Conservation (phyloP, 1,140 invertebrate genomes). For the Solen grandis region DNA sequence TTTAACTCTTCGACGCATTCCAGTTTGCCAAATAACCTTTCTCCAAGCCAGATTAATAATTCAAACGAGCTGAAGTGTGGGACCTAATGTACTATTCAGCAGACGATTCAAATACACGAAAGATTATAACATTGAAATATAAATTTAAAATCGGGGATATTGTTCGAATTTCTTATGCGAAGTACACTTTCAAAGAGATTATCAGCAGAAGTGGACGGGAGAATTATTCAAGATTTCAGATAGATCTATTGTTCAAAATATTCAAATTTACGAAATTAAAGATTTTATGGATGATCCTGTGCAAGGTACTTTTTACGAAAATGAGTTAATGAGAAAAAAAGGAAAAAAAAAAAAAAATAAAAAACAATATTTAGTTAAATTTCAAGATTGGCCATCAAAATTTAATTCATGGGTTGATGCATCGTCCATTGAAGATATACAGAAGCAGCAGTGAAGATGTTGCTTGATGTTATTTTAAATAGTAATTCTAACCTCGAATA, state of each 20-base stretch:
- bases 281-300: slow-evolving; percentile 33
- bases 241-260: slow-evolving; percentile 22
- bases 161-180: slow-evolving; percentile 50
- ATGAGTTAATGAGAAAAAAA: slow-evolving; percentile 44
- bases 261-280: slow-evolving; percentile 43
- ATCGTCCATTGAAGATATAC: too few relatives aligned
- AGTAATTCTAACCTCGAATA: slow-evolving; percentile 6
- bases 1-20: neutral
- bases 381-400: slow-evolving; percentile 49
- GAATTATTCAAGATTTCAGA: slow-evolving; percentile 44
- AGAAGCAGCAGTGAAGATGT: too few relatives aligned
- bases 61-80: slow-evolving; percentile 5
- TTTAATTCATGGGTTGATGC: slow-evolving; percentile 58
- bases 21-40: neutral
- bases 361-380: slow-evolving; percentile 48
- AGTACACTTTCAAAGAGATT: slow-evolving; percentile 42
- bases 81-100: neutral
- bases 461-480: too few relatives aligned
- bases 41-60: neutral
- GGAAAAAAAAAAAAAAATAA: slow-evolving; percentile 22
- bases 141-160: slow-evolving; percentile 45
- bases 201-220: slow-evolving; percentile 55
- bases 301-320: slow-evolving; percentile 49
- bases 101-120: neutral
- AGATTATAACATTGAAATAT: neutral